Base-by-base conservation (phyloP, 2,113 vertebrate species). In the Bubo scandiacus region DNA sequence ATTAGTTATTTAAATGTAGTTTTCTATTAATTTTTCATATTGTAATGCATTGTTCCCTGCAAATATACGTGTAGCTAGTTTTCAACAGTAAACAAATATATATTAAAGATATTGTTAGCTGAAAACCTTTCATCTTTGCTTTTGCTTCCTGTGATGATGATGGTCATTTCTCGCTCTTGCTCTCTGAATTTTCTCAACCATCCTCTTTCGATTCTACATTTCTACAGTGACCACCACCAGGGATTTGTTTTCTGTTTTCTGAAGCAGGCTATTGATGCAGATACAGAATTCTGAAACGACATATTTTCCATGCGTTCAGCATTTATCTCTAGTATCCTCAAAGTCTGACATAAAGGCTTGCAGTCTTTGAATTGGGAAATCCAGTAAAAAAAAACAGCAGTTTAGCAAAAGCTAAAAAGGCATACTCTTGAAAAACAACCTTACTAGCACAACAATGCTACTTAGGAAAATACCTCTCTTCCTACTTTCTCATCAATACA, bases 1-100 rank as follows among this genome's bases (percentile, higher is more conserved):
- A 95, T 96, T 96, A 95, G 95, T 94, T 96, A 97, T 96, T 97
- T 96, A 96, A 97, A 97, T 97, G 83, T 74, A 94, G 51, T 80
- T 95, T 90, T 82, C 77, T 93, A 96, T 96, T 93, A 96, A 96
- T 95, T 97, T 97, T 97, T 97, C 81, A 91, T 96, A 96, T 91
- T 94, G 86, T 61, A 91, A 83, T 93, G 63, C 86, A 97, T 96
- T 97, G 92, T 96, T 95, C 90, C 87, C 78, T 91, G 74, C 20
- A 88, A 95, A 87, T 94, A 79, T 70, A 92, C 92, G 90, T 70
- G 78, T 62, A 83, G 66, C 51, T 72, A 45, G 7, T 90, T 95
- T 95, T 90, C 84, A 91, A 73, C 32, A 59, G 74, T 86, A 95
- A 96, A 95, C 77, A 95, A 80, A 90, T 77, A 57, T n/a, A 62